Percentiles rank a stretch among this genome's conserved stretches.
Evolutionary conservation across 2,797 vertebrate genomes (phyloP).

Genomic region (Balearica regulorum): DNA sequence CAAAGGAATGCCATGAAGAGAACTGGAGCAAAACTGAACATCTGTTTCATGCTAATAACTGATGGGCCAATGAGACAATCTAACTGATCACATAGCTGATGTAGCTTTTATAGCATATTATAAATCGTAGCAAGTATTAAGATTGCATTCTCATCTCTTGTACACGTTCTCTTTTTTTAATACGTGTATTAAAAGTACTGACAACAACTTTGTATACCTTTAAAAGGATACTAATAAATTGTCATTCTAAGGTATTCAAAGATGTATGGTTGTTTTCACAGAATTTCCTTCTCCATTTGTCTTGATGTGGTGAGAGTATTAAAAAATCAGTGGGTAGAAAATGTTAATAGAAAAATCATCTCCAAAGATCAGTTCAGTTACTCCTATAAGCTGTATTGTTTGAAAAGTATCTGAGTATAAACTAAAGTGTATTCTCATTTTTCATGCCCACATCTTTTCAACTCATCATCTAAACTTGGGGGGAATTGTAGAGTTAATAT

Average conservation of each 20-base stretch:
- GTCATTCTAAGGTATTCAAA: neutral
- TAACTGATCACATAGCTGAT: neutral
- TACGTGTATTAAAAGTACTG: neutral
- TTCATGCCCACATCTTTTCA: neutral
- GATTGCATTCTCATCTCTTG: neutral
- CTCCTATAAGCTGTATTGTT: neutral
- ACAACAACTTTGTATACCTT: neutral
- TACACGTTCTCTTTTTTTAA: neutral
- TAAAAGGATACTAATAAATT: neutral
- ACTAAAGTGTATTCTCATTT: neutral
- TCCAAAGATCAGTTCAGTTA: neutral
- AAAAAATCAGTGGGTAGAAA: neutral
- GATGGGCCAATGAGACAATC: neutral
- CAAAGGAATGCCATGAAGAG: neutral
- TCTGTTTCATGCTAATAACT: neutral
- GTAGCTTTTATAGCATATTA: neutral
- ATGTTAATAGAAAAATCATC: neutral
- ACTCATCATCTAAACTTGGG: neutral
- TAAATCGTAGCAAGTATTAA: neutral
- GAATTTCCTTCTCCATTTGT: no score
- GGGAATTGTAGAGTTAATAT: neutral
- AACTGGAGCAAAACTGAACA: neutral
- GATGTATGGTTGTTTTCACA: neutral
- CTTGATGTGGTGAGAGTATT: neutral
- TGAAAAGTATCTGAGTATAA: neutral